phyloP scores from a whole-genome alignment of 2,797 vertebrate genomes.

The Liparis tanakae region DNA sequence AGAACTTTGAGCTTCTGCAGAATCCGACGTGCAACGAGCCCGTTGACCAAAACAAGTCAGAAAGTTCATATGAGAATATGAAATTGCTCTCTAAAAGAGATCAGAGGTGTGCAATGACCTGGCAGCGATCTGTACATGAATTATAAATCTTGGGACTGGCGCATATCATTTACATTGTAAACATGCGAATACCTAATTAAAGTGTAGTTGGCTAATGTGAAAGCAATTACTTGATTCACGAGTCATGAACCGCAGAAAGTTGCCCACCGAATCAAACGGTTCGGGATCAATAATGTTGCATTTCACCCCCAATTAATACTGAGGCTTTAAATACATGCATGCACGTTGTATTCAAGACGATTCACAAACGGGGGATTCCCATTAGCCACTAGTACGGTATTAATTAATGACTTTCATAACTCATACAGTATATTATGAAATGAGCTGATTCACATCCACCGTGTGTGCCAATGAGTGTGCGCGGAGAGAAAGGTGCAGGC shows the following conservation, averaged over 20 bases:
- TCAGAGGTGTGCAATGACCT: neutral
- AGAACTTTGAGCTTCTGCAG: neutral
- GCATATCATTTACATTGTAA: conserved; percentile 25
- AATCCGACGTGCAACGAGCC: too few relatives aligned
- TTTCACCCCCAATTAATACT: conserved; percentile 34
- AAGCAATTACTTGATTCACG: conserved; percentile 40
- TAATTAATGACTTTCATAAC: conserved; percentile 21
- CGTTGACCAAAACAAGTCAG: neutral
- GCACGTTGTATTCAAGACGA: conserved; percentile 14
- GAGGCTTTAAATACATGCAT: conserved; percentile 23
- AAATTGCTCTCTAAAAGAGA: neutral
- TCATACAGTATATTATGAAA: conserved; percentile 35
- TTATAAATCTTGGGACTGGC: conserved; percentile 22
- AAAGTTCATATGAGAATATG: neutral
- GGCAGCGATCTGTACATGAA: neutral
- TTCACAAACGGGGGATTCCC: conserved; percentile 24
- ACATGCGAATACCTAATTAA: conserved; percentile 36
- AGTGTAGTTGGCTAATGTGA: conserved; percentile 27
- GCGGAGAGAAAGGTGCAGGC: conserved; percentile 55
- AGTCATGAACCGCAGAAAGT: conserved; percentile 25
- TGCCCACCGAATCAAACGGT: conserved; percentile 15
- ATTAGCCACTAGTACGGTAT: conserved; percentile 25
- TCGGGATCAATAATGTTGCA: conserved; percentile 30
- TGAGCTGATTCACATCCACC: conserved; percentile 30
- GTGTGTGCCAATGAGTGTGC: conserved; percentile 28